These are phyloP conservation scores for Tetragnatha versicolor DNA, from an alignment of 1,140 invertebrate genomes.

Conservation along the genomic window DNA sequence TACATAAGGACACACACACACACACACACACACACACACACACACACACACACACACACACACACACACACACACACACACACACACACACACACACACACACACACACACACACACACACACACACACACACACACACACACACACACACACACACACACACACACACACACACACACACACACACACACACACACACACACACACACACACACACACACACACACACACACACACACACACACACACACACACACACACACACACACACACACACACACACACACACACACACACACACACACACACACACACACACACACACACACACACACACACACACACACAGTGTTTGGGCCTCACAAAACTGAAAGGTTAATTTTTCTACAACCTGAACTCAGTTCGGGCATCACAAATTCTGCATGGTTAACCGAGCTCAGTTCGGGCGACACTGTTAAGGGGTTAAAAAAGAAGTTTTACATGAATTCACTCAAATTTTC, in stretches of 20 bases:
- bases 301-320: slow-evolving; percentile 10
- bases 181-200: slow-evolving; percentile 10
- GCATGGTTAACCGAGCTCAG: too few species aligned
- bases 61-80: slow-evolving; percentile 10
- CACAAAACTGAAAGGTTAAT: too few species aligned
- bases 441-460: too few species aligned
- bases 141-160: slow-evolving; percentile 10
- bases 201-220: slow-evolving; percentile 10
- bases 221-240: slow-evolving; percentile 10
- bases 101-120: slow-evolving; percentile 10
- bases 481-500: too few species aligned
- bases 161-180: slow-evolving; percentile 10
- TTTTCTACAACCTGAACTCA: too few species aligned
- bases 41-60: slow-evolving; percentile 10
- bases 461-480: too few species aligned
- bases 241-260: slow-evolving; percentile 10
- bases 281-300: slow-evolving; percentile 10
- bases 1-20: too few species aligned
- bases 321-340: slow-evolving; percentile 10
- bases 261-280: slow-evolving; percentile 10
- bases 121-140: slow-evolving; percentile 10
- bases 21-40: slow-evolving; percentile 10
- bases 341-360: neutral
- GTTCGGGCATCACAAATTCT: too few species aligned
- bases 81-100: slow-evolving; percentile 10